These are phyloP conservation scores for Leptoteleia sp. DNA, from an alignment of 1,140 invertebrate genomes.

Conservation along the genomic window DNA sequence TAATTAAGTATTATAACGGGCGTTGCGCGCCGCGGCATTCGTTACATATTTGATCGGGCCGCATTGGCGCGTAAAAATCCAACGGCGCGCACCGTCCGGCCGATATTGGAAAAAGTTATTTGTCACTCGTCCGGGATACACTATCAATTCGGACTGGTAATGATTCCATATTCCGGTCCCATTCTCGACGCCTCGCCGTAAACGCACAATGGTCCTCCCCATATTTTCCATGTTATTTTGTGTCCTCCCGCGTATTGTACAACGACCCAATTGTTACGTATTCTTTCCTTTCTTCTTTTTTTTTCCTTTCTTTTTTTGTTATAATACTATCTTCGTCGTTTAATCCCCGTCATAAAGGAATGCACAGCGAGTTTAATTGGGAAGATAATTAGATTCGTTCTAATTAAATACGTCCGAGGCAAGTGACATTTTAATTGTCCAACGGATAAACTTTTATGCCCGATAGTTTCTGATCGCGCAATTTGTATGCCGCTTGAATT, in stretches of 20 bases:
- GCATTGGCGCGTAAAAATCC: slow-evolving; percentile 2
- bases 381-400: slow-evolving; percentile 47
- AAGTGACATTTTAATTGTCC: slow-evolving; percentile 62
- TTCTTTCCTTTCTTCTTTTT: too few species aligned
- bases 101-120: slow-evolving; percentile 24
- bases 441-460: slow-evolving; percentile 48
- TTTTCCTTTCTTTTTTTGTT: too few species aligned
- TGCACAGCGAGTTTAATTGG: slow-evolving; percentile 50
- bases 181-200: neutral
- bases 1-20: slow-evolving; percentile 28
- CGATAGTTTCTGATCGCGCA: slow-evolving; percentile 52
- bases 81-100: neutral
- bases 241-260: neutral
- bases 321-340: slow-evolving; percentile 25
- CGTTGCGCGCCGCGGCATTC: neutral
- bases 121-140: slow-evolving; percentile 8
- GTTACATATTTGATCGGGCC: slow-evolving; percentile 10
- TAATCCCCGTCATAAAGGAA: slow-evolving; percentile 45
- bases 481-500: slow-evolving; percentile 51
- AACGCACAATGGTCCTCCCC: slow-evolving; percentile 3
- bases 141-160: slow-evolving; percentile 8
- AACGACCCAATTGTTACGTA: slow-evolving; percentile 21
- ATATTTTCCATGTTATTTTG: slow-evolving; percentile 19
- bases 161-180: slow-evolving; percentile 2
- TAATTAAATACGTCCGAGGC: slow-evolving; percentile 58